Base-by-base conservation (phyloP, 23 tunicate genomes). In the Phallusia fumigata region DNA sequence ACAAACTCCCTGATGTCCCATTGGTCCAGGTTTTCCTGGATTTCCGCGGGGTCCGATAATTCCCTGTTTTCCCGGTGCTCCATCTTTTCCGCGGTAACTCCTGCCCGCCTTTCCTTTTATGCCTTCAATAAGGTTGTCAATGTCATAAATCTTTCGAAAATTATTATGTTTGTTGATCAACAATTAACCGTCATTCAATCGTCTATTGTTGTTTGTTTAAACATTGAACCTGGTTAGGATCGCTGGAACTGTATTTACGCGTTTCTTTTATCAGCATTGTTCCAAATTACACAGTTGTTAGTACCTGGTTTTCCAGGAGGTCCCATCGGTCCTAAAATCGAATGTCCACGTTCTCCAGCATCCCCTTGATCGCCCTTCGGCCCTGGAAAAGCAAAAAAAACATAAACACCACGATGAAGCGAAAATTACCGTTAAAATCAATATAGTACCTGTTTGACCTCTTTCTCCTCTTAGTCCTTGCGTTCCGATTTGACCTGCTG, bases 231-330 rank as follows among this genome's bases (percentile, higher is more conserved):
- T n/a, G n/a, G n/a, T n/a, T n/a, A n/a, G n/a, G n/a, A n/a, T n/a
- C n/a, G n/a, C n/a, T n/a, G n/a, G n/a, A n/a, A n/a, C n/a, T n/a
- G n/a, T n/a, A n/a, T n/a, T n/a, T n/a, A n/a, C n/a, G n/a, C n/a
- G n/a, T n/a, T n/a, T n/a, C 47, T 40, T 40, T 40, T 10, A 40
- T 40, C 47, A 40, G 10, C 47, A 5, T 10, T 40, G 47, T 40
- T 40, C 8, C 10, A 40, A 40, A 5, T 10, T 40, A 40, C 10
- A 3, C 10, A 3, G 8, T 58, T 58, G 13, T 21, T 5, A 1
- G 69, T 58, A 58, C 69, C 69, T 58, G 69, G 69, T 24, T 21
- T 58, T 24, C 69, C 69, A 1, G 69, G 69, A 58, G 69, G 69
- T 24, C 69, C 69, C 28, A 24, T 58, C 28, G 69, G 28, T 21